Percentiles rank a stretch among this genome's conserved stretches.
These are phyloP conservation scores for Dexiosoma caninum DNA, from an alignment of 2,888 invertebrate genomes.

Conservation along the genomic window DNA sequence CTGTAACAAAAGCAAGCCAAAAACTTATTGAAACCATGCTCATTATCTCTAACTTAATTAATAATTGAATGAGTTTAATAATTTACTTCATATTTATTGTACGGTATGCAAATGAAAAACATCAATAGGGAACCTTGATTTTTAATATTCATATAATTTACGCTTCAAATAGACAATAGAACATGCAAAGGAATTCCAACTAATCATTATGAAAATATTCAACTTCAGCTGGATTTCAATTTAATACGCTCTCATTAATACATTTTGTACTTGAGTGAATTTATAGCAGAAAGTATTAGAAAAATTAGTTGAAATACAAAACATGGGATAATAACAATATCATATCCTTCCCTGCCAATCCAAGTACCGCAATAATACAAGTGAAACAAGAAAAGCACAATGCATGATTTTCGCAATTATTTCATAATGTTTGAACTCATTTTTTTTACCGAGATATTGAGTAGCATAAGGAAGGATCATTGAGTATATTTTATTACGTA, in stretches of 20 bases:
- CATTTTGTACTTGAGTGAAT: neutral
- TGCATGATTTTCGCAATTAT: neutral
- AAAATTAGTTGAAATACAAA: neutral
- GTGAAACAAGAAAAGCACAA: neutral
- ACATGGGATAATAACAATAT: neutral
- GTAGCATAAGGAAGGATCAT: constrained; percentile 7
- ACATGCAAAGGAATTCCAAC: neutral
- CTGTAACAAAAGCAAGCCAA: too few species aligned
- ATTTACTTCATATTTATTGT: too few species aligned
- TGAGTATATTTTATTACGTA: neutral
- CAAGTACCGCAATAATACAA: neutral
- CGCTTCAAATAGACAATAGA: neutral
- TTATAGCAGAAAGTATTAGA: neutral
- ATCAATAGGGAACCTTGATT: neutral
- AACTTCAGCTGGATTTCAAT: neutral
- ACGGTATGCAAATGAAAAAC: too few species aligned
- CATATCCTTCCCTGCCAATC: neutral
- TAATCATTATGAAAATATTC: neutral
- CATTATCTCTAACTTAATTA: too few species aligned
- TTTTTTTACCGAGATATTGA: constrained; percentile 1
- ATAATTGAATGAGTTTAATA: too few species aligned
- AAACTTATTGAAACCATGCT: too few species aligned
- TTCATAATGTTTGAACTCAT: neutral
- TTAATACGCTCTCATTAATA: neutral
- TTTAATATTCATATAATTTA: too few species aligned